These are phyloP conservation scores for Lagopus muta DNA, from an alignment of 2,113 vertebrate species.

Conservation along the genomic window DNA sequence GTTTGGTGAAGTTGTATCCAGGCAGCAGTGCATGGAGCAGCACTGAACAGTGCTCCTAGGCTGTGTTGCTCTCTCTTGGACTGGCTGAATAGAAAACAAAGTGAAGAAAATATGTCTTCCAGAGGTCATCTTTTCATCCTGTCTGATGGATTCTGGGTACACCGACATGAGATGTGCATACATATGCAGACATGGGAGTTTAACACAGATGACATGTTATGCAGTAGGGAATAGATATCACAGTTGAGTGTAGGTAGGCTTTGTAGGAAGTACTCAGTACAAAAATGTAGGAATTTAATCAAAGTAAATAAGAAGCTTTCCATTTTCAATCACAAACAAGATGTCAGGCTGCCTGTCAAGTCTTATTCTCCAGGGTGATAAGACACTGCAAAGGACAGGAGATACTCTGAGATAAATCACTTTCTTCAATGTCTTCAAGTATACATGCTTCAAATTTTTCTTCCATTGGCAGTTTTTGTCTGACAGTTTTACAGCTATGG, in stretches of 20 bases:
- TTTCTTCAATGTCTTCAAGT: not conserved
- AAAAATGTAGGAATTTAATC: not conserved
- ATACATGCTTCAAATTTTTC: not conserved
- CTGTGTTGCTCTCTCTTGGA: not conserved
- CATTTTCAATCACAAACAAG: not conserved
- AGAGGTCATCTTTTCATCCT: rapidly evolving
- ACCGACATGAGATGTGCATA: rapidly evolving
- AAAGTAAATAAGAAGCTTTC: not conserved
- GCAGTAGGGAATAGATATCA: not conserved
- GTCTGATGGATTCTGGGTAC: not conserved
- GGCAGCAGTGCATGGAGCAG: rapidly evolving
- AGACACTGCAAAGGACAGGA: not conserved
- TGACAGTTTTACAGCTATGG: not conserved
- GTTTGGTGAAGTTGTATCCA: not conserved
- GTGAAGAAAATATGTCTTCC: not conserved
- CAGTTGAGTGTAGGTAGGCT: not conserved
- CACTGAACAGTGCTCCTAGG: not conserved
- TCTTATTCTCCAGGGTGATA: not conserved
- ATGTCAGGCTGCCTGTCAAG: not conserved
- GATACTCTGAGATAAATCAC: not conserved
- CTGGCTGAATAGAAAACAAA: not conserved
- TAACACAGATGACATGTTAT: not conserved
- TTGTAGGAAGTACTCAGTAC: not conserved
- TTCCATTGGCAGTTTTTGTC: not conserved
- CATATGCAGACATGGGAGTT: not conserved